Percentiles rank a stretch among this genome's conserved stretches.
phyloP scores from a whole-genome alignment of 2,113 vertebrate species.

The Melanerpes aurifrons region DNA sequence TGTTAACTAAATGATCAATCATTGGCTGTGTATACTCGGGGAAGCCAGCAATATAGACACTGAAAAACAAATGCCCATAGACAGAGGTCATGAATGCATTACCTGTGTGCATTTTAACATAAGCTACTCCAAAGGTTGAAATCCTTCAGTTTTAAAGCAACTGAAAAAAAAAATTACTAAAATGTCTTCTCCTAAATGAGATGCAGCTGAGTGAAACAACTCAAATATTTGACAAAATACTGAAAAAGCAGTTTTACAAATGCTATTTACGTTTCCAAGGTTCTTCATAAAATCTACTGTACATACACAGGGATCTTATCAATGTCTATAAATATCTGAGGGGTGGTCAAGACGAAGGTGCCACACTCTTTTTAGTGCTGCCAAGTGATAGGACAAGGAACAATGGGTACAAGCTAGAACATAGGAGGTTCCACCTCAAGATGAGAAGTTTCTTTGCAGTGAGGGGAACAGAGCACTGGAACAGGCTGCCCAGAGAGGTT shows the following conservation, averaged over 20 bases:
- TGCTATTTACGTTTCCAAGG: no score
- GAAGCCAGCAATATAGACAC: slow-evolving; percentile 89
- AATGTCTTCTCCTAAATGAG: background rate
- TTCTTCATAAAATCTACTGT: background rate
- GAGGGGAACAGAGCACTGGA: no score
- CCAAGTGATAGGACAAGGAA: no score
- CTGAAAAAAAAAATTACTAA: background rate
- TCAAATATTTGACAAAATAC: background rate
- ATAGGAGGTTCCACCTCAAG: no score
- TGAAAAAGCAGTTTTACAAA: background rate
- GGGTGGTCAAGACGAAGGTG: no score
- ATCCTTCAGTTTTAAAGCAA: background rate
- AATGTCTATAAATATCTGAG: no score
- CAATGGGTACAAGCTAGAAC: no score
- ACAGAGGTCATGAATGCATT: background rate
- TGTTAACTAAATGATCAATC: slow-evolving; percentile 90
- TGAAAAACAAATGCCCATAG: slow-evolving; percentile 40
- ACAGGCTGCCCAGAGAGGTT: no score
- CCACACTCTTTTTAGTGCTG: no score
- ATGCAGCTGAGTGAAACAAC: background rate
- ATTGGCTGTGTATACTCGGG: slow-evolving; percentile 89
- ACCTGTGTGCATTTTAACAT: background rate
- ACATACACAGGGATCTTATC: background rate
- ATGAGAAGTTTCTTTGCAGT: no score
- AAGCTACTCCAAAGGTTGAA: background rate